A percentile compares a stretch with the other conserved stretches of the same genome.
Evolutionary conservation across 1,140 invertebrate species (phyloP).

Genomic region (Lordiphosa stackelbergi): DNA sequence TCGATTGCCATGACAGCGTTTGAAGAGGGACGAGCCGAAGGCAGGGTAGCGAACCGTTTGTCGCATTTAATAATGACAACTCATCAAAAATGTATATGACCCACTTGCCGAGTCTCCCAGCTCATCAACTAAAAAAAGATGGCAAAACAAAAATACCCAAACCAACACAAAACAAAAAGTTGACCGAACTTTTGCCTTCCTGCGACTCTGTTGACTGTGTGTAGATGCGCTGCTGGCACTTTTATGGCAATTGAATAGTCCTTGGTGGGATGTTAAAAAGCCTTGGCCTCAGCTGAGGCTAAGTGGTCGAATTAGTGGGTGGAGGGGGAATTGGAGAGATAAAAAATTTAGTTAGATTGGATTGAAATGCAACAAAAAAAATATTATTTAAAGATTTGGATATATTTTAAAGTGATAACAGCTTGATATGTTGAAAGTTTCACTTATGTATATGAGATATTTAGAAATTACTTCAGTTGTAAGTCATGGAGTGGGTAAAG

Average conservation of each 20-base stretch:
- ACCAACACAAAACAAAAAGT: constrained; percentile 39
- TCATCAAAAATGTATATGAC: constrained; percentile 76
- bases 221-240: constrained; percentile 40
- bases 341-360: neutral
- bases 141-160: constrained; percentile 21
- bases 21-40: neutral
- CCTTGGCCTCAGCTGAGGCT: constrained; percentile 45
- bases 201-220: neutral
- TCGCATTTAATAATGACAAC: constrained; percentile 72
- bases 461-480: too few species aligned
- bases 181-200: constrained; percentile 48
- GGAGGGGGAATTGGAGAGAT: constrained; percentile 9
- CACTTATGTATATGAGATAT: neutral
- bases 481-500: too few species aligned
- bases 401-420: neutral
- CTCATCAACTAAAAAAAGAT: constrained; percentile 46
- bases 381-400: too few species aligned
- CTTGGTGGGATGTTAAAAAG: constrained; percentile 25
- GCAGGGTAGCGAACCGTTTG: constrained; percentile 17
- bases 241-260: constrained; percentile 66
- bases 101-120: constrained; percentile 47
- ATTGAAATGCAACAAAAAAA: neutral
- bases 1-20: constrained; percentile 26
- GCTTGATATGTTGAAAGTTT: neutral
- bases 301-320: constrained; percentile 63